phyloP scores from a whole-genome alignment of 2,797 vertebrate species.

The Cephalopachus bancanus region DNA sequence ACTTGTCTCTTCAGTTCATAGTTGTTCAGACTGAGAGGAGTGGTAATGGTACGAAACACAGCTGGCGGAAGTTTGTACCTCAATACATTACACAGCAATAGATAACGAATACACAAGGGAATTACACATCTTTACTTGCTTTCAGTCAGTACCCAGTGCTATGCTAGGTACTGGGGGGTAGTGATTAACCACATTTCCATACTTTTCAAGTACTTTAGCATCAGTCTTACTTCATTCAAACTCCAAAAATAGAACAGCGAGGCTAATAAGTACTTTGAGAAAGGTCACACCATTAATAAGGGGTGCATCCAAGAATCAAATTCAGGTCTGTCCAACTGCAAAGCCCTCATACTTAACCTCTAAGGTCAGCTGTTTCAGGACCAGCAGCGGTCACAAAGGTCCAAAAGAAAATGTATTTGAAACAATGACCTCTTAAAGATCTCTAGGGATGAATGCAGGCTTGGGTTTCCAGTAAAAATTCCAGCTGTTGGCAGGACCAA shows the following conservation, averaged over 20 bases:
- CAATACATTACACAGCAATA: no score
- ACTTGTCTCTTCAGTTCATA: no score
- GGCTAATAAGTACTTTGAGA: neutral
- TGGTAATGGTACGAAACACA: no score
- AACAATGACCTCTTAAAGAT: neutral
- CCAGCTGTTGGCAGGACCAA: neutral
- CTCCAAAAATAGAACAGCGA: neutral
- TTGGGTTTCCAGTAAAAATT: neutral
- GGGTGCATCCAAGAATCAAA: neutral
- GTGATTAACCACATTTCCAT: no score
- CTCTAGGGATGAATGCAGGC: neutral
- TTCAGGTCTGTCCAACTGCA: neutral
- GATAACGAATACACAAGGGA: no score
- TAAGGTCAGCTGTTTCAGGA: neutral
- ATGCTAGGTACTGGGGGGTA: no score
- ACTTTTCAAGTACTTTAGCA: neutral
- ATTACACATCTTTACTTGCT: no score
- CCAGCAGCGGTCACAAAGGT: neutral
- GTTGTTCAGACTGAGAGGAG: no score
- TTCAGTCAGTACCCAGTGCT: no score
- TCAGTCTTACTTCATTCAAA: neutral
- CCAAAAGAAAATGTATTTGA: neutral
- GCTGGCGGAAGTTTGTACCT: no score
- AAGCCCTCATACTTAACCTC: conserved; percentile 11
- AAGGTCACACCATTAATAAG: neutral